Evolutionary conservation across 2,113 vertebrate genomes (phyloP).

Genomic region (Ceyx cyanopectus): DNA sequence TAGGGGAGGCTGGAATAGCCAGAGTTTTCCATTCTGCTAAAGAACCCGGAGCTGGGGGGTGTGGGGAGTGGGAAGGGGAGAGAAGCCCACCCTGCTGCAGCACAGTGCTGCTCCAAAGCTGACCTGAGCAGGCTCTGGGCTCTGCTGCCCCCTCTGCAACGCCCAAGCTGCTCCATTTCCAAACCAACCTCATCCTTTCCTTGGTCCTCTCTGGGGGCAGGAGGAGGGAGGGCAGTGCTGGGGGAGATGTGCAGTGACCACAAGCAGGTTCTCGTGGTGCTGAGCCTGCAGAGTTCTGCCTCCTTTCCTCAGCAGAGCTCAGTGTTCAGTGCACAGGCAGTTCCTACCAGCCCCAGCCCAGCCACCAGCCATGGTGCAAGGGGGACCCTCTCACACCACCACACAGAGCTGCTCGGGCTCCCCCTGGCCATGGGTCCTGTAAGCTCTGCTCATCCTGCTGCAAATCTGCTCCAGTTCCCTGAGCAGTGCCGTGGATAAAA

Average conservation of each 20-base stretch:
- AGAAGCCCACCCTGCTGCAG: rapidly evolving
- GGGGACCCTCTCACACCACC: background rate
- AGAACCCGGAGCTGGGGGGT: background rate
- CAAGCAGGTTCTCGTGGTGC: background rate
- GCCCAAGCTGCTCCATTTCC: background rate
- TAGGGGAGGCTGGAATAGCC: background rate
- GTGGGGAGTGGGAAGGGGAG: background rate
- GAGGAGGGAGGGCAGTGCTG: rapidly evolving
- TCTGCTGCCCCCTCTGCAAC: background rate
- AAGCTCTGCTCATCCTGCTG: background rate
- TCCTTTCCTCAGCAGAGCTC: background rate
- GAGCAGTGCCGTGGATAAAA: background rate
- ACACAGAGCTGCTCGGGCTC: background rate
- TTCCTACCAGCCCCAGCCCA: too few species aligned
- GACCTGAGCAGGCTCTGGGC: rapidly evolving
- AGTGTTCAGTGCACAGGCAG: too few species aligned
- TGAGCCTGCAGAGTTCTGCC: too few species aligned
- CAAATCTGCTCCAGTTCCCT: background rate
- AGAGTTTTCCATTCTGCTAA: background rate
- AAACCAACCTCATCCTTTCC: background rate
- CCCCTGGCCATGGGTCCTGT: rapidly evolving
- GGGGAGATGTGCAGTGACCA: rapidly evolving
- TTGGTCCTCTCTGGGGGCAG: background rate
- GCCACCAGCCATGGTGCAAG: too few species aligned
- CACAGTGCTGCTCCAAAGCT: background rate